Percentiles rank a stretch among this genome's conserved stretches.
Conservation (phyloP, 2,888 invertebrate genomes). For the Drosophila kokeensis region DNA sequence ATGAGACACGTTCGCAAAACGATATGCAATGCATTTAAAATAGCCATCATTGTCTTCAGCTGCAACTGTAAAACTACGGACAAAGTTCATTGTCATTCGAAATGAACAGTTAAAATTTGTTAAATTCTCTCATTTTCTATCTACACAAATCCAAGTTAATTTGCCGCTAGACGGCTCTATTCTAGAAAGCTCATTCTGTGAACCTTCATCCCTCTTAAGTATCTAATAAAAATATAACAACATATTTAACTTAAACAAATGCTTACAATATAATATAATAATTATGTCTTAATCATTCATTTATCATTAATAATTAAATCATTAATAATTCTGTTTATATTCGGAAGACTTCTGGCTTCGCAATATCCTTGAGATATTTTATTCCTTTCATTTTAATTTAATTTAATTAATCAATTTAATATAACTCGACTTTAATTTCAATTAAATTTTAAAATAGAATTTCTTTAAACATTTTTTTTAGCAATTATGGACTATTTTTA, state of each 20-base stretch:
- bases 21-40: conserved; percentile 13
- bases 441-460: background rate
- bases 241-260: background rate
- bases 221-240: background rate
- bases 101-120: background rate
- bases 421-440: background rate
- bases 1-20: conserved; percentile 9
- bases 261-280: background rate
- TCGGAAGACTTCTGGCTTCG: background rate
- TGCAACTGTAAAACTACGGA: background rate
- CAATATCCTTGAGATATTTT: background rate
- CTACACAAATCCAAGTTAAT: background rate
- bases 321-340: background rate
- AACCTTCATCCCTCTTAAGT: background rate
- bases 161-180: background rate
- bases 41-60: background rate
- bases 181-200: background rate
- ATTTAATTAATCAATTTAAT: too few species aligned
- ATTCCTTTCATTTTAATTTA: background rate
- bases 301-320: background rate
- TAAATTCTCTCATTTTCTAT: background rate
- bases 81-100: background rate
- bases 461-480: background rate
- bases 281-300: background rate
- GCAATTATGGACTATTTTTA: background rate